Conservation (phyloP, 2,113 vertebrate species). For the Mystacornis crossleyi region DNA sequence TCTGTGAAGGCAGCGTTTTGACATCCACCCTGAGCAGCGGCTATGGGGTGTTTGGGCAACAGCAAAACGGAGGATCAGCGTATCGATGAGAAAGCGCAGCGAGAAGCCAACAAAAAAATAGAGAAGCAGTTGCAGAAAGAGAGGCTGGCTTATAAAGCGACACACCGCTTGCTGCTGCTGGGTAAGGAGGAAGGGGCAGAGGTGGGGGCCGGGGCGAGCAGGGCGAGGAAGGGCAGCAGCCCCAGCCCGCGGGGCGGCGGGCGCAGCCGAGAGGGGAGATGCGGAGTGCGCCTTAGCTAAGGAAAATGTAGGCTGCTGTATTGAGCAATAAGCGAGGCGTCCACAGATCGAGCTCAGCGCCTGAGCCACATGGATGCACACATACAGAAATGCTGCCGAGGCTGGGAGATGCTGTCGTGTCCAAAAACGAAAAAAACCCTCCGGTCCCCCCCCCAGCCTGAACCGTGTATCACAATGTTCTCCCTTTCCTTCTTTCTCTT, state of each 20-base stretch:
- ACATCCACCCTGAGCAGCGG: conserved; percentile 54
- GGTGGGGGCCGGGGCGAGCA: background rate
- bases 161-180: conserved; percentile 93
- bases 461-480: background rate
- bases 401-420: conserved; percentile 34
- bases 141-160: conserved; percentile 94
- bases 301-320: background rate
- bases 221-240: background rate
- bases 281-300: background rate
- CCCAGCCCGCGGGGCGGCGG: conserved; percentile 71
- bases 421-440: background rate
- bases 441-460: background rate
- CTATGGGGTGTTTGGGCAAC: conserved; percentile 98
- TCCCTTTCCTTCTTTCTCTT: conserved; percentile 67
- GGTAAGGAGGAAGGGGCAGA: conserved; percentile 81
- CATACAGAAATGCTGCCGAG: background rate
- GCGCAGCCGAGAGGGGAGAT: conserved; percentile 19
- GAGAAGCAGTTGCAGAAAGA: conserved; percentile 97
- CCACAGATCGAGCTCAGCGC: background rate
- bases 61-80: conserved; percentile 98
- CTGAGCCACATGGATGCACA: conserved; percentile 47
- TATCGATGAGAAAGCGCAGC: conserved; percentile 96
- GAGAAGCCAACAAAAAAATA: conserved; percentile 98
- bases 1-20: conserved; percentile 32
- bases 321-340: background rate